Evolutionary conservation across 2,797 vertebrate species (phyloP).

Genomic region (Pipistrellus pipistrellus): DNA sequence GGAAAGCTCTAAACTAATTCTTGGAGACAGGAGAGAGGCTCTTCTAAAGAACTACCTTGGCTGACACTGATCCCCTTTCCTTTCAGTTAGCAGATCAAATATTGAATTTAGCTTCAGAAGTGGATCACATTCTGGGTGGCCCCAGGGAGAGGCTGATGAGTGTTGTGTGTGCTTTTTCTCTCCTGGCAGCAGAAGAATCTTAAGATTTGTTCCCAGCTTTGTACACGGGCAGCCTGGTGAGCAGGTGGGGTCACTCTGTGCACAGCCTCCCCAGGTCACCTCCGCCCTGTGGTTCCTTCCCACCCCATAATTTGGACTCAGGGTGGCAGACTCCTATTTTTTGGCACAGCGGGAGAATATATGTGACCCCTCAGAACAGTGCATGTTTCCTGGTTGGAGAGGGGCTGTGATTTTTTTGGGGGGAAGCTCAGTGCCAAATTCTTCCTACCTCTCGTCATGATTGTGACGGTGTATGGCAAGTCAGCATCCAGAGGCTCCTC

Average conservation of each 20-base stretch:
- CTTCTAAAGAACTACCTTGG: slow-evolving; percentile 23
- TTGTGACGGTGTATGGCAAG: background rate
- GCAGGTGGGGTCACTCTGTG: background rate
- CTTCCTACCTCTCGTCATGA: background rate
- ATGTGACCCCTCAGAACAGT: background rate
- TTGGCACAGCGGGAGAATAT: background rate
- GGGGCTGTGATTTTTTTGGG: background rate
- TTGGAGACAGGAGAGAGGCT: slow-evolving; percentile 26
- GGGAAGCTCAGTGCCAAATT: background rate
- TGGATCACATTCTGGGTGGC: slow-evolving; percentile 31
- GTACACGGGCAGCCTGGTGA: background rate
- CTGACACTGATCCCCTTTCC: slow-evolving; percentile 49
- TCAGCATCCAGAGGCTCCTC: background rate
- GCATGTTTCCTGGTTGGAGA: background rate
- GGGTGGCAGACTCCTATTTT: background rate
- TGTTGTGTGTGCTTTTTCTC: background rate
- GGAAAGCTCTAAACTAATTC: slow-evolving; percentile 51
- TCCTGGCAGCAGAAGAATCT: background rate
- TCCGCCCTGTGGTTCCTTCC: background rate
- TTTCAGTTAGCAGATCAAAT: slow-evolving; percentile 48
- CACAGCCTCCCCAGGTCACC: background rate
- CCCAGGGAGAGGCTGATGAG: background rate
- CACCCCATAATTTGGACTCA: background rate
- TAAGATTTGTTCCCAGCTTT: background rate
- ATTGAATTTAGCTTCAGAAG: slow-evolving; percentile 58